Evolutionary conservation across 2,113 vertebrate species (phyloP).

Genomic region (Chaetops frenatus): DNA sequence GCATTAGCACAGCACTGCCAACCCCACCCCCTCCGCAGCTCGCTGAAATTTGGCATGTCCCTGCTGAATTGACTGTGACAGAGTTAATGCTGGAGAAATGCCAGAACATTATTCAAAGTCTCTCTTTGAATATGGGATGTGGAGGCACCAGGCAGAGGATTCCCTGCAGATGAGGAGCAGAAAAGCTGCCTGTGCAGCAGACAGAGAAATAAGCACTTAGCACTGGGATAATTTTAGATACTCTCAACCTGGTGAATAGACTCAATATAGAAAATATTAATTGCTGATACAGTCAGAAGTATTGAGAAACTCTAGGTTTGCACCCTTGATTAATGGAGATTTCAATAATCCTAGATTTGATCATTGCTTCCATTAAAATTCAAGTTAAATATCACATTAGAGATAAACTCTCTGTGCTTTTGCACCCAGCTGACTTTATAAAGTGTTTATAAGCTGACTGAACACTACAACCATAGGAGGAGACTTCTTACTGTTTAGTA

Average conservation of each 20-base stretch:
- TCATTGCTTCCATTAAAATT: not conserved
- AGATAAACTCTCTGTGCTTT: not conserved
- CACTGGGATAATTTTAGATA: not conserved
- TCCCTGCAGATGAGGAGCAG: not conserved
- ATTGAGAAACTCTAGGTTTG: not conserved
- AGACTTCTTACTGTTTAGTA: not conserved
- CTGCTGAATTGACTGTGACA: not conserved
- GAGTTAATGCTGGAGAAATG: not conserved
- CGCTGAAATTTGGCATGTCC: not conserved
- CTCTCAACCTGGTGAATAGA: not conserved
- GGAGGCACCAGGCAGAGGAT: not conserved
- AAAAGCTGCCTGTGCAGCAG: not conserved
- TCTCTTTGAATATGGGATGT: not conserved
- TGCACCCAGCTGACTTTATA: not conserved
- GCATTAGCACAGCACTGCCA: not conserved
- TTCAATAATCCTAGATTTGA: not conserved
- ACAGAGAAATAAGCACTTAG: not conserved
- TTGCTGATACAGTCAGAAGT: not conserved
- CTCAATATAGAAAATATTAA: not conserved
- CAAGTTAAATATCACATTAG: accelerated
- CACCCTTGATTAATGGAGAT: not conserved
- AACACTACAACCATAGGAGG: not conserved
- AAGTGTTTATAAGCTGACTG: not conserved
- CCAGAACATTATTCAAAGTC: not conserved
- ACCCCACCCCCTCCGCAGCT: not conserved